phyloP scores from a whole-genome alignment of 2,113 vertebrate genomes.

The Carlito syrichta region DNA sequence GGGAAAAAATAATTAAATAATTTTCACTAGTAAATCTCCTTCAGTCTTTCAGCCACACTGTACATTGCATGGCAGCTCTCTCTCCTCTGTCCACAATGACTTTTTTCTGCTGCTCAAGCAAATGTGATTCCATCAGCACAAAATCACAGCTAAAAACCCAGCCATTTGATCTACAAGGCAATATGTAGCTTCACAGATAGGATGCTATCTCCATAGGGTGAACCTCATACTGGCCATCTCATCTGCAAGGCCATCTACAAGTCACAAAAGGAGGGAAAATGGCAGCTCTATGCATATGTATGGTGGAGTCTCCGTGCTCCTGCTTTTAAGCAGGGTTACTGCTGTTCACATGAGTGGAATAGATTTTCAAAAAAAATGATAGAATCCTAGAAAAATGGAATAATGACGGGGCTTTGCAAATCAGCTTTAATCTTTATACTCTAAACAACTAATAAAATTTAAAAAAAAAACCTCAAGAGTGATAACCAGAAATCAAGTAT shows the following conservation, averaged over 20 bases:
- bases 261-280: neutral
- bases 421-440: neutral
- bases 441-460: neutral
- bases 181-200: neutral
- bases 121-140: neutral
- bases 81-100: neutral
- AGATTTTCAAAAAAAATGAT: conserved; percentile 16
- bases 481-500: neutral
- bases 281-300: accelerated
- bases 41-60: neutral
- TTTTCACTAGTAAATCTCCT: neutral
- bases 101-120: neutral
- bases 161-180: neutral
- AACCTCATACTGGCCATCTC: neutral
- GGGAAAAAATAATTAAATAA: neutral
- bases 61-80: neutral
- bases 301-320: neutral
- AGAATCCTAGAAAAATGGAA: neutral
- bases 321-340: neutral
- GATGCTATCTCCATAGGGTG: neutral
- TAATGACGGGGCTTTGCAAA: neutral
- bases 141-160: neutral
- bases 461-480: neutral
- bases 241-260: neutral
- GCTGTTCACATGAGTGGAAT: neutral